phyloP scores from a whole-genome alignment of 1,140 invertebrate genomes.

The Drosophila neocordata region DNA sequence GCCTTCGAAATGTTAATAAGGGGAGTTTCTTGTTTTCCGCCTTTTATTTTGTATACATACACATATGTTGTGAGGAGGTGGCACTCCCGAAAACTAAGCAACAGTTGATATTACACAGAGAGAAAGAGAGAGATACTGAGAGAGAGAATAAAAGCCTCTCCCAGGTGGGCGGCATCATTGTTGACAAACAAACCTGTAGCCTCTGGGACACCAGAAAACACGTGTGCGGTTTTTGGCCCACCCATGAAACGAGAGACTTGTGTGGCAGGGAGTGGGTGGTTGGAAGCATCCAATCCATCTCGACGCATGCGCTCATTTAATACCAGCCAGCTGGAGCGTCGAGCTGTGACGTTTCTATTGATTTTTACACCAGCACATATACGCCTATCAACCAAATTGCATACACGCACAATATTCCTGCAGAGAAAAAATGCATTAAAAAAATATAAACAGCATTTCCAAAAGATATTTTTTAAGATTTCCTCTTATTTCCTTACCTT shows the following conservation, averaged over 20 bases:
- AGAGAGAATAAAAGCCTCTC: not conserved
- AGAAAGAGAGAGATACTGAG: not conserved
- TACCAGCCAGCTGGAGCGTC: constrained; percentile 51
- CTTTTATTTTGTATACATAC: not conserved
- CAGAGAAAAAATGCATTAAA: constrained; percentile 41
- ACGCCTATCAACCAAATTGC: constrained; percentile 53
- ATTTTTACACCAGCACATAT: constrained; percentile 61
- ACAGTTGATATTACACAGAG: constrained; percentile 34
- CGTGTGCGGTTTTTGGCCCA: constrained; percentile 42
- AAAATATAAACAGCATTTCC: not conserved
- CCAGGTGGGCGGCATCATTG: constrained; percentile 63
- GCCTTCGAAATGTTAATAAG: constrained; percentile 58
- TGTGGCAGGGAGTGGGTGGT: constrained; percentile 18
- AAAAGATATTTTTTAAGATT: constrained; percentile 2
- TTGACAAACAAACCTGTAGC: constrained; percentile 79
- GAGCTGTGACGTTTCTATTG: constrained; percentile 64
- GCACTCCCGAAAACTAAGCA: constrained; percentile 12
- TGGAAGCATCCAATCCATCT: not conserved
- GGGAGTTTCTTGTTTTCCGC: constrained; percentile 36
- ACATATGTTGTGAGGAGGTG: constrained; percentile 3
- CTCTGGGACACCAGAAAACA: constrained; percentile 42
- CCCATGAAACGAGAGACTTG: not conserved
- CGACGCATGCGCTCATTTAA: constrained; percentile 41
- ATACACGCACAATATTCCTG: constrained; percentile 16
- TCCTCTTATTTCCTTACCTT: constrained; percentile 19